phyloP scores from a whole-genome alignment of 2,113 vertebrate species.

The Otolemur garnettii region DNA sequence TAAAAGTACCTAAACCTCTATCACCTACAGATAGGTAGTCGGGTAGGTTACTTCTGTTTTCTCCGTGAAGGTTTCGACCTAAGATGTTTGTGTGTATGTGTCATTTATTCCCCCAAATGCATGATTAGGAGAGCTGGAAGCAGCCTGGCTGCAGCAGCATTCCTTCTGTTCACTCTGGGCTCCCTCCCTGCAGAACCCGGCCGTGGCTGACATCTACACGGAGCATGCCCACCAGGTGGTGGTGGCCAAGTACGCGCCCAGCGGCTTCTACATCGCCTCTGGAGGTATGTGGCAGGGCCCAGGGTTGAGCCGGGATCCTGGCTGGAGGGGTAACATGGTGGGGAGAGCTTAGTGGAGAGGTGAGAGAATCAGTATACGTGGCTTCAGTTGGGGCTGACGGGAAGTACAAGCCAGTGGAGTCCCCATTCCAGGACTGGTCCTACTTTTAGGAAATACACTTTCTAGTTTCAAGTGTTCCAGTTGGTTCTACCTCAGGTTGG shows the following conservation, averaged over 20 bases:
- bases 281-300: conserved; percentile 89
- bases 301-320: no score
- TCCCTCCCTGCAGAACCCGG: conserved; percentile 92
- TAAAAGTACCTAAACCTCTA: not conserved
- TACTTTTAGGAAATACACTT: not conserved
- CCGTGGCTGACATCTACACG: conserved; percentile 97
- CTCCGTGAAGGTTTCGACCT: not conserved
- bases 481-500: not conserved
- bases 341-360: not conserved
- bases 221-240: conserved; percentile 95
- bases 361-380: not conserved
- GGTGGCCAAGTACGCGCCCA: conserved; percentile 97
- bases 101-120: not conserved
- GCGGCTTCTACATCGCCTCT: conserved; percentile 98
- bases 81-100: not conserved
- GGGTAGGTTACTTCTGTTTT: not conserved
- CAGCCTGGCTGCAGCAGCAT: fast-evolving
- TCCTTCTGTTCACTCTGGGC: not conserved
- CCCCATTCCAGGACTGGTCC: no score
- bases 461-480: not conserved
- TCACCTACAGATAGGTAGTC: not conserved
- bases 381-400: not conserved
- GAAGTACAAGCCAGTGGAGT: not conserved
- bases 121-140: fast-evolving
- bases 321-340: no score